Evolutionary conservation across 1,140 invertebrate species (phyloP).

Genomic region (Calliphora vicina): DNA sequence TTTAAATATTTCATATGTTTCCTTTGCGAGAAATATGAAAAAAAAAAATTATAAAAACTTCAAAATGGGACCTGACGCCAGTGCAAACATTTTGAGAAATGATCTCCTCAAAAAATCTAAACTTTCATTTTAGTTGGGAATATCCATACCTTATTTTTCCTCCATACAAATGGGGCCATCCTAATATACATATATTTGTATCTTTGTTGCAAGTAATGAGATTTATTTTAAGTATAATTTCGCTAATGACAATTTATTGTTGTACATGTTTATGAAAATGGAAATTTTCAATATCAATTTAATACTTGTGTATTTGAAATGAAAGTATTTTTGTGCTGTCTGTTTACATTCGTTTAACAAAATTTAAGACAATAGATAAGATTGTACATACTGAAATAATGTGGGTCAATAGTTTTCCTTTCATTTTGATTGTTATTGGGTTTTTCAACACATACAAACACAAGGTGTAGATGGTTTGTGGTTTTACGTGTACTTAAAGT

Average conservation of each 20-base stretch:
- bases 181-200: background rate
- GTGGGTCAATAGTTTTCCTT: slow-evolving; percentile 8
- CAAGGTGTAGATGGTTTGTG: background rate
- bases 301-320: background rate
- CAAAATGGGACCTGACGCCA: too few species aligned
- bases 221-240: slow-evolving; percentile 22
- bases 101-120: too few species aligned
- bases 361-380: slow-evolving; percentile 17
- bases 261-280: slow-evolving; percentile 27
- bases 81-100: too few species aligned
- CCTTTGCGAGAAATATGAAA: too few species aligned
- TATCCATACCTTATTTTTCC: too few species aligned
- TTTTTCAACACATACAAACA: background rate
- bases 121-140: too few species aligned
- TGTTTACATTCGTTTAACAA: background rate
- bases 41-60: too few species aligned
- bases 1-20: too few species aligned
- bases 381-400: background rate
- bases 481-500: too few species aligned
- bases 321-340: background rate
- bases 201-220: background rate
- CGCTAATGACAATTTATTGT: slow-evolving; percentile 22
- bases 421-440: background rate
- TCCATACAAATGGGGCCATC: too few species aligned
- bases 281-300: slow-evolving; percentile 7